Base-by-base conservation (phyloP, 2,797 vertebrate species). In the Girardinus metallicus region DNA sequence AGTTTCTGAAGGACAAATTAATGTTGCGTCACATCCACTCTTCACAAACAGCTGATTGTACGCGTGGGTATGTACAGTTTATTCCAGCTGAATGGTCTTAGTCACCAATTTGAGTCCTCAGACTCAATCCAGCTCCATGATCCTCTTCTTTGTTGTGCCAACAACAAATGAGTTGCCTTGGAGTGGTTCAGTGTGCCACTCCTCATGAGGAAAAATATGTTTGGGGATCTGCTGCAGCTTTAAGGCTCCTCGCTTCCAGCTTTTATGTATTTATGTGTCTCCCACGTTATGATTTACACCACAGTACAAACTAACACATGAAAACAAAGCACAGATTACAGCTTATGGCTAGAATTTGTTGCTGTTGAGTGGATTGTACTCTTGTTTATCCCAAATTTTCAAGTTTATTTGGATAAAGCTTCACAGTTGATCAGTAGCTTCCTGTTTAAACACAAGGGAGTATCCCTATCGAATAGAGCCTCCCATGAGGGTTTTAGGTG, bases 111-210 rank as follows among this genome's bases (percentile, higher is more conserved):
- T 41, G 36, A 82, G 73, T 71, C 77, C 72, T 76, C 15, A 78
- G 72, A 53, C 78, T 68, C 76, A 74, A 78, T 80, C 60, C 55
- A 55, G 77, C 75, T 81, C 76, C 75, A 72, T 80, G 89, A 90
- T 80, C 85, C 84, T 77, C 6, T 82, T 39, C 60, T 81, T 77
- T 93, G 91, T 94, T 94, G 79, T 91, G 82, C 76, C 80, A 91
- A 84, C 64, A 93, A 91, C 87, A 91, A 85, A 83, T 12, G 75
- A 31, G 93, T 94, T 92, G 90, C 93, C 87, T 43, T 86, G 91
- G 93, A 94, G 92, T 94, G 77, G 51, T 87, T 75, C 77, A 76
- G 71, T 73, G 80, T 81, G 71, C 76, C 76, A 64, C 82, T 88
- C 82, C 92, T 86, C 91, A 84, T 82, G 82, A 84, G 88, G 89